A percentile compares a stretch with the other conserved stretches of the same genome.
Evolutionary conservation across 1,140 invertebrate genomes (phyloP).

Genomic region (Capitella teleta): DNA sequence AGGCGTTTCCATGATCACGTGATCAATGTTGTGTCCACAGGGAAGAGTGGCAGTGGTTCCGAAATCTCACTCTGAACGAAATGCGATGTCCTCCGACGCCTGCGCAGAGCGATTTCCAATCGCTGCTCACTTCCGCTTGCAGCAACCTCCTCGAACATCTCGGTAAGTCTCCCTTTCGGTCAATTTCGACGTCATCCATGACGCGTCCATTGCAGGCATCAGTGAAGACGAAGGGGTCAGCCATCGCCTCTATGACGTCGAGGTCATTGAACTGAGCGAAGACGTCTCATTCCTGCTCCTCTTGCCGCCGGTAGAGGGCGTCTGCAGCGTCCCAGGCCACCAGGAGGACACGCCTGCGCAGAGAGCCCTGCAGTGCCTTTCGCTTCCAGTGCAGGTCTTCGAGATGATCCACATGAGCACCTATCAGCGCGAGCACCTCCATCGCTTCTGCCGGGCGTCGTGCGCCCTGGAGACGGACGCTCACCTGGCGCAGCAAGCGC

Average conservation of each 20-base stretch:
- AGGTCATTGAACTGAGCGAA: constrained; percentile 77
- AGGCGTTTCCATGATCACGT: too few species aligned
- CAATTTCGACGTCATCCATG: background rate
- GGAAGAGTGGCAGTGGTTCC: constrained; percentile 73
- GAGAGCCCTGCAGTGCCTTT: constrained; percentile 62
- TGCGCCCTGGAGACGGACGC: constrained; percentile 86
- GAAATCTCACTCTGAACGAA: constrained; percentile 25
- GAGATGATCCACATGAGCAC: constrained; percentile 86
- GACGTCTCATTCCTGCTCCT: constrained; percentile 82
- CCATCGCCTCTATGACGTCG: constrained; percentile 68
- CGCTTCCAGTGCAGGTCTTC: constrained; percentile 71
- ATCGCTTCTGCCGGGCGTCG: constrained; percentile 77
- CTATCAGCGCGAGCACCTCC: constrained; percentile 77
- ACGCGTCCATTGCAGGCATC: constrained; percentile 28
- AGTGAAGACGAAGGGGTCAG: constrained; percentile 42
- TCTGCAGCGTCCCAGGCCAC: constrained; percentile 80
- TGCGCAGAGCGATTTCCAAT: constrained; percentile 19
- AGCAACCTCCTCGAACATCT: constrained; percentile 24
- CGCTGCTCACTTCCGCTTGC: constrained; percentile 25
- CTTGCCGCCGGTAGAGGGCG: constrained; percentile 76
- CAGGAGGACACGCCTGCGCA: constrained; percentile 60
- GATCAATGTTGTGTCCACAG: constrained; percentile 42
- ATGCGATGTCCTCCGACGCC: constrained; percentile 11
- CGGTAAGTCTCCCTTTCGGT: constrained; percentile 5
- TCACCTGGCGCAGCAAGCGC: constrained; percentile 77